Base-by-base conservation (phyloP, 2,888 invertebrate genomes). In the Troides aeacus region DNA sequence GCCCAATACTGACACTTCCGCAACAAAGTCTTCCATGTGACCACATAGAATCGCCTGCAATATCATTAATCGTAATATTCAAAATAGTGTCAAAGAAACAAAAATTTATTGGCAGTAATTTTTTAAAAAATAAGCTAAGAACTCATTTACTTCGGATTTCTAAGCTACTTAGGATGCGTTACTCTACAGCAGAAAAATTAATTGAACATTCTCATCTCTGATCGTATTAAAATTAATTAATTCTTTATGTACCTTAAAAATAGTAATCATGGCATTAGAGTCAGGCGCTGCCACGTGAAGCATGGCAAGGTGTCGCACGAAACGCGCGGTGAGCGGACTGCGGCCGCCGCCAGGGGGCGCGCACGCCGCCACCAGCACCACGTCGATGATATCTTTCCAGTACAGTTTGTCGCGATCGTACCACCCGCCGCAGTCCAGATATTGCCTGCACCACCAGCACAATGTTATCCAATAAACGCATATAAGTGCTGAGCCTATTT, bases 341-440 rank as follows among this genome's bases (percentile, higher is more conserved):
- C 97, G 93, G 0, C 98, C 98, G 15, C 98, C 98, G 0, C 98
- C 98, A 0, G 98, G 98, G 0, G 98, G 98, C 0, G 96, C 97
- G 84, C 98, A 98, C 69, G 97, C 97, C 60, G 95, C 95, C 0
- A 96, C 94, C 66, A 98, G 86, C 0, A 97, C 95, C 57, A 98
- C 96, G 84, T 98, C 97, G 72, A 95, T 89, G n/a, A 98, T 95
- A 12, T 95, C 94, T 83, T 97, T 97, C 98, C 98, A 98, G 83
- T 95, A 97, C 62, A 98, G 86, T 81, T 97, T 97, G 71, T 97
- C 96, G 66, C 97, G 94, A 81, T 98, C 98, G 82, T 97, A 98
- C 67, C 98, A 90, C 0, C 98, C 98, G 42, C 95, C 94, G 30
- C 21, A 96, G 83, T 97, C 97, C 70, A 95, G 87, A 75, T 95